Evolutionary conservation across 2,888 invertebrate species (phyloP).

Genomic region (Drosophila algonquin): DNA sequence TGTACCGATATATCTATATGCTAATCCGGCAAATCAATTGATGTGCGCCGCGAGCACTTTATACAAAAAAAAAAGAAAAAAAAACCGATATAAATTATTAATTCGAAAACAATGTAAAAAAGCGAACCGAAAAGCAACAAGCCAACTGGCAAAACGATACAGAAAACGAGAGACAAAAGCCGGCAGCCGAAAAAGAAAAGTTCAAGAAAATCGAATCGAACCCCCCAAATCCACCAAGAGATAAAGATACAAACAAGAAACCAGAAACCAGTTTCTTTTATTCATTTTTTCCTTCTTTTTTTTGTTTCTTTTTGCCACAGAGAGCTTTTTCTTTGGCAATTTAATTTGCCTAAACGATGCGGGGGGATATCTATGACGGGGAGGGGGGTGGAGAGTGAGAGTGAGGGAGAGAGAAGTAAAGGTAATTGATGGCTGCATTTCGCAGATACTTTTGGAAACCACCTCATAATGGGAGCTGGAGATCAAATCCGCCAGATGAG

Average conservation of each 20-base stretch:
- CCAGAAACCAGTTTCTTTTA: slow-evolving; percentile 51
- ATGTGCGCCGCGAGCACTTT: slow-evolving; percentile 77
- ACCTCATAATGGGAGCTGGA: slow-evolving; percentile 10
- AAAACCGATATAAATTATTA: slow-evolving; percentile 79
- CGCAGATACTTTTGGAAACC: slow-evolving; percentile 5
- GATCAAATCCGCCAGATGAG: slow-evolving; percentile 19
- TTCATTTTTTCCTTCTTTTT: slow-evolving; percentile 12
- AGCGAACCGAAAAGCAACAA: slow-evolving; percentile 10
- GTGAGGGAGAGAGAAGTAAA: slow-evolving; percentile 7
- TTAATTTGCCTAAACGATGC: slow-evolving; percentile 30
- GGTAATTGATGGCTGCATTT: slow-evolving; percentile 21
- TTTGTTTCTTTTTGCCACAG: background rate
- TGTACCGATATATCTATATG: slow-evolving; percentile 47
- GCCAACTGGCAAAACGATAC: slow-evolving; percentile 9
- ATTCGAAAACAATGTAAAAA: slow-evolving; percentile 73
- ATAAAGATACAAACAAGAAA: slow-evolving; percentile 13
- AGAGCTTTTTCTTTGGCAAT: slow-evolving; percentile 24
- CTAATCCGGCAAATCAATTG: slow-evolving; percentile 80
- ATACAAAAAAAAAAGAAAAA: slow-evolving; percentile 63
- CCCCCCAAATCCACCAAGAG: background rate
- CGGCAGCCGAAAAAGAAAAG: slow-evolving; percentile 61
- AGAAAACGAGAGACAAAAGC: slow-evolving; percentile 23
- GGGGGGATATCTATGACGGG: background rate
- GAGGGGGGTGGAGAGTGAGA: background rate
- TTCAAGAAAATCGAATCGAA: slow-evolving; percentile 45